These are phyloP conservation scores for Acrocera orbiculus DNA, from an alignment of 2,888 invertebrate genomes.

Conservation along the genomic window DNA sequence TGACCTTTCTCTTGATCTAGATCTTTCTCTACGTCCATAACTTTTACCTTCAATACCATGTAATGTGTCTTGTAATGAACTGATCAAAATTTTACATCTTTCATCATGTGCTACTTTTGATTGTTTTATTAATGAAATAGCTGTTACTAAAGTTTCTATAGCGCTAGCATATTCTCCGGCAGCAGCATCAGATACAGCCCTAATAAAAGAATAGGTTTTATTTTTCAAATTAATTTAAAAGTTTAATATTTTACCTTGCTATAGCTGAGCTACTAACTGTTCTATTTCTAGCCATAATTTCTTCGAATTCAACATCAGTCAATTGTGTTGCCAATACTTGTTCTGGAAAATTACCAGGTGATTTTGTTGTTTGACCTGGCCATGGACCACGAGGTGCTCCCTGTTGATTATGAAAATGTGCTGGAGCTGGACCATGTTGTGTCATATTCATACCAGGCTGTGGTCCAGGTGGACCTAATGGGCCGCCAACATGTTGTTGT, in stretches of 20 bases:
- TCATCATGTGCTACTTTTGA: constrained; percentile 76
- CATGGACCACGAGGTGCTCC: constrained; percentile 54
- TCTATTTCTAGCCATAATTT: constrained; percentile 91
- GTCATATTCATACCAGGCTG: constrained; percentile 27
- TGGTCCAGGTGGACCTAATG: constrained; percentile 35
- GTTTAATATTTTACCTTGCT: constrained; percentile 34
- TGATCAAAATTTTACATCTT: constrained; percentile 93
- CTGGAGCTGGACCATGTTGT: constrained; percentile 47
- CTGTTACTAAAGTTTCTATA: constrained; percentile 95
- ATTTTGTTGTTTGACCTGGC: constrained; percentile 33
- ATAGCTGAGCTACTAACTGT: constrained; percentile 97
- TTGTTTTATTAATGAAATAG: constrained; percentile 95
- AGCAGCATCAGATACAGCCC: constrained; percentile 94
- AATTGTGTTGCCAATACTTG: constrained; percentile 42
- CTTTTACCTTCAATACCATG: constrained; percentile 96
- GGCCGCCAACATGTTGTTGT: constrained; percentile 37
- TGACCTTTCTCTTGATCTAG: constrained; percentile 33
- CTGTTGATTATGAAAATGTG: constrained; percentile 47
- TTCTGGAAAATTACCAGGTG: constrained; percentile 26
- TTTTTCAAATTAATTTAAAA: neutral
- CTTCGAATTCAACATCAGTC: constrained; percentile 93
- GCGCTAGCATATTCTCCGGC: constrained; percentile 96
- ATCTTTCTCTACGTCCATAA: constrained; percentile 59
- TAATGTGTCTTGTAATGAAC: constrained; percentile 89
- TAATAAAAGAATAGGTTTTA: constrained; percentile 12